phyloP scores from a whole-genome alignment of 2,888 invertebrate species.

The Scelioninae gen. 1 region DNA sequence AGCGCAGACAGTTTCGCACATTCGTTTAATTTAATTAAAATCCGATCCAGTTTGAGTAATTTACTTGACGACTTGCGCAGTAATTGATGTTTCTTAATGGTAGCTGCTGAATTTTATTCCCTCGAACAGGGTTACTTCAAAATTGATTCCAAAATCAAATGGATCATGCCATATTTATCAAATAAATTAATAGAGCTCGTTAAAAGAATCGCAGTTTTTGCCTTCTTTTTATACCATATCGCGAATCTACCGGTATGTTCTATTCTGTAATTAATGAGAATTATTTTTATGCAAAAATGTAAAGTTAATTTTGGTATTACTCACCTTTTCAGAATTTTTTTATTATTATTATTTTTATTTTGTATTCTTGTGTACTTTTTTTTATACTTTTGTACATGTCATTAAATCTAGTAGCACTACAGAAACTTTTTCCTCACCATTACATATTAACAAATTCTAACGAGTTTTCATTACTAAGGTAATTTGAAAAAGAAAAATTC shows the following conservation, averaged over 20 bases:
- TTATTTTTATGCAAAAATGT: constrained; percentile 31
- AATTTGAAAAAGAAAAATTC: constrained; percentile 41
- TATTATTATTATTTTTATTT: constrained; percentile 13
- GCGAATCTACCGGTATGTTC: constrained; percentile 4
- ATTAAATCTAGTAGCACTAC: constrained; percentile 26
- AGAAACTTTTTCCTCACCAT: constrained; percentile 29
- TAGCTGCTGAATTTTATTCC: constrained; percentile 36
- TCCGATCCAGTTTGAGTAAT: constrained; percentile 57
- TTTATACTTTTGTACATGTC: constrained; percentile 30
- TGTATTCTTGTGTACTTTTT: neutral
- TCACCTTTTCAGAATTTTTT: neutral
- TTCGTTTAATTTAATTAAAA: constrained; percentile 67
- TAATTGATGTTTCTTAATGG: constrained; percentile 58
- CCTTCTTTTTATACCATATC: constrained; percentile 6
- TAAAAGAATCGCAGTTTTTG: constrained; percentile 16
- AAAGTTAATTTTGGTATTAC: constrained; percentile 25
- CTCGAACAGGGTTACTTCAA: constrained; percentile 21
- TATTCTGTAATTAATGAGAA: constrained; percentile 7
- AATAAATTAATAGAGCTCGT: constrained; percentile 41
- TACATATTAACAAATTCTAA: constrained; percentile 42
- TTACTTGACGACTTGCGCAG: constrained; percentile 45
- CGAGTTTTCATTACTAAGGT: constrained; percentile 44
- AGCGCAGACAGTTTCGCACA: constrained; percentile 52
- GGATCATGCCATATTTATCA: constrained; percentile 15
- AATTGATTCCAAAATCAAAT: constrained; percentile 27